Evolutionary conservation across 2,797 vertebrate species (phyloP), one percentile per base, ranked within the genome.

Genomic region (Hipposideros larvatus): DNA sequence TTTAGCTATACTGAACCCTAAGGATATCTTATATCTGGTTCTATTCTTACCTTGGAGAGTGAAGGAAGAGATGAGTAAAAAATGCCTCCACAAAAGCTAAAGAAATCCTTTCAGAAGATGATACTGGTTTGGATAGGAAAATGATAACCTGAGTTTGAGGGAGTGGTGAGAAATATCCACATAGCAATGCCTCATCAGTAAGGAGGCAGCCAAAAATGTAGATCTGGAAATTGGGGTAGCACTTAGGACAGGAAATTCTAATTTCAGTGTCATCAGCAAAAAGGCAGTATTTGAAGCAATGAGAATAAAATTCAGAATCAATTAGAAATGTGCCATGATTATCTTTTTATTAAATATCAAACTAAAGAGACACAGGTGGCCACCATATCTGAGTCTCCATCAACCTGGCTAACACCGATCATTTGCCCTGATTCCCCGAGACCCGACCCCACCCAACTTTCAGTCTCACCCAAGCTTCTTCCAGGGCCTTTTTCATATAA

Each of bases 61-160:
- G 63, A 68, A 9, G 31, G 24, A 75, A 61, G 2, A 22, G 55
- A 91, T 61, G 63, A 90, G 14, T 78, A 14, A 28, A 86, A 94
- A 96, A 91, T 46, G 22, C 79, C 63, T 83, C 77, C 19, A 55
- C 80, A 51, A 87, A 94, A 90, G 43, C 5, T 73, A 43, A 61
- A 51, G 37, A 91, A 61, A 91, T 71, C 34, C 66, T 87, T 86
- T 89, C 71, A 65, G 31, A 80, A 93, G 37, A n/a, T 71, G 28
- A 79, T 55, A 59, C 11, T 70, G 21, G 13, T 48, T 79, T 66
- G 24, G 41, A 48, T 51, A 14, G 63, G 41, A 51, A 93, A 85
- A 88, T 53, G 74, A 83, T 66, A 31, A 68, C 28, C 31, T 85
- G n/a, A 71, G 22, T 63, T 48, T 68, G 28, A 88, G 65, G 26